Evolutionary conservation across 2,888 invertebrate genomes (phyloP).

Genomic region (Calephelis perditalis): DNA sequence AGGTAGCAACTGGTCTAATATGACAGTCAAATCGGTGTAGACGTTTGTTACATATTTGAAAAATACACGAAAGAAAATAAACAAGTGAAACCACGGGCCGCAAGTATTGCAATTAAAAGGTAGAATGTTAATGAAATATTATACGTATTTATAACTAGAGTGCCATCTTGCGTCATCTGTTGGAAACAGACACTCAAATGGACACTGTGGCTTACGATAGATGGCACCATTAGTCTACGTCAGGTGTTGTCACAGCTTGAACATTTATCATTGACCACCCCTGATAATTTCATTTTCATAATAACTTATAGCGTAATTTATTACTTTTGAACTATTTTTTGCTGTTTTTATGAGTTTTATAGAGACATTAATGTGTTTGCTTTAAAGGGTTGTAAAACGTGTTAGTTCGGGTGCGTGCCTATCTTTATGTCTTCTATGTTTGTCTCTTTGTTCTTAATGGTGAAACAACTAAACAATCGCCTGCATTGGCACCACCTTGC

Average conservation of each 20-base stretch:
- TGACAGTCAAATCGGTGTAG: not conserved
- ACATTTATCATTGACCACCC: slow-evolving; percentile 55
- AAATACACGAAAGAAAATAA: no score
- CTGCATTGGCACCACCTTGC: no score
- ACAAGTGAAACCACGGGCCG: no score
- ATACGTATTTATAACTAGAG: slow-evolving; percentile 20
- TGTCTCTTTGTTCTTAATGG: no score
- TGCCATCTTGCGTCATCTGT: slow-evolving; percentile 43
- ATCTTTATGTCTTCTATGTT: no score
- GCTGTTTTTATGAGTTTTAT: slow-evolving; percentile 4
- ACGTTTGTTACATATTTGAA: no score
- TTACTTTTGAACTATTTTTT: slow-evolving; percentile 13
- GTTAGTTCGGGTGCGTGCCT: no score
- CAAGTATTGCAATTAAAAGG: no score
- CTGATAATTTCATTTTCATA: slow-evolving; percentile 65
- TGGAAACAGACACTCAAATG: slow-evolving; percentile 41
- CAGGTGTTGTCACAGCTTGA: slow-evolving; percentile 58
- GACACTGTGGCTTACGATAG: slow-evolving; percentile 59
- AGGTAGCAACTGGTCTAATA: no score
- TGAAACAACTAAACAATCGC: no score
- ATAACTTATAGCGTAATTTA: slow-evolving; percentile 29
- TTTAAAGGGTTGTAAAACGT: not conserved
- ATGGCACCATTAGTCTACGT: slow-evolving; percentile 68
- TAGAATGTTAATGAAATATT: not conserved
- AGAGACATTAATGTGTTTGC: not conserved